Percentiles rank a stretch among this genome's conserved stretches.
phyloP scores from a whole-genome alignment of 2,888 invertebrate genomes.

The Amphimallon solstitiale region DNA sequence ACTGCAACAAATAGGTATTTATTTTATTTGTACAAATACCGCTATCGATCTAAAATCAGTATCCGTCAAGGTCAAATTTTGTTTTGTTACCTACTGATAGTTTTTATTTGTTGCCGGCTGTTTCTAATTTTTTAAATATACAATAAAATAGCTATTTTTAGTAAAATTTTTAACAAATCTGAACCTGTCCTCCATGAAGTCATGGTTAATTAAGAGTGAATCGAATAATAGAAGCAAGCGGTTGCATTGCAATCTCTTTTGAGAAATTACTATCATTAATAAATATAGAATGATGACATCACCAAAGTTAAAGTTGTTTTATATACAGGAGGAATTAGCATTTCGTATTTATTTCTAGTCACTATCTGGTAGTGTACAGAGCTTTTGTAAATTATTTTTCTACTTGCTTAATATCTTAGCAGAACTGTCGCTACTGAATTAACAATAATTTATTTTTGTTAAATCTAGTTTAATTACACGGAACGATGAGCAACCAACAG shows the following conservation, averaged over 20 bases:
- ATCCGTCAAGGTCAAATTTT: conserved; percentile 24
- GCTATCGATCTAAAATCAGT: conserved; percentile 25
- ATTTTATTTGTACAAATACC: background rate
- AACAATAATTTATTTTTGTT: conserved; percentile 8
- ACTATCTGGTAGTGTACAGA: conserved; percentile 10
- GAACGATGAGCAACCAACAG: conserved; percentile 66
- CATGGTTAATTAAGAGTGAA: background rate
- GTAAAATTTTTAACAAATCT: conserved; percentile 1
- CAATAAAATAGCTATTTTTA: conserved; percentile 13
- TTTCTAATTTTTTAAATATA: background rate
- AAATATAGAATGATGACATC: conserved; percentile 31
- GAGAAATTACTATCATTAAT: conserved; percentile 24
- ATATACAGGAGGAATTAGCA: conserved; percentile 20
- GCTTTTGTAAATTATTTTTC: background rate
- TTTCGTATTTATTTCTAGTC: conserved; percentile 27
- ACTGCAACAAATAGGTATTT: background rate
- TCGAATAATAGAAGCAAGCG: conserved; percentile 1
- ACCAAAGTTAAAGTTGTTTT: conserved; percentile 18
- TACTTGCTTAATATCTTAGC: too few species aligned
- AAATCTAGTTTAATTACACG: conserved; percentile 23
- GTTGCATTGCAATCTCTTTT: conserved; percentile 22
- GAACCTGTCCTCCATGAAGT: background rate
- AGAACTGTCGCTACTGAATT: too few species aligned
- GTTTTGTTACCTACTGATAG: conserved; percentile 9
- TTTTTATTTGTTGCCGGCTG: background rate